Conservation (phyloP, 2,113 vertebrate genomes). For the Lagenorhynchus albirostris region DNA sequence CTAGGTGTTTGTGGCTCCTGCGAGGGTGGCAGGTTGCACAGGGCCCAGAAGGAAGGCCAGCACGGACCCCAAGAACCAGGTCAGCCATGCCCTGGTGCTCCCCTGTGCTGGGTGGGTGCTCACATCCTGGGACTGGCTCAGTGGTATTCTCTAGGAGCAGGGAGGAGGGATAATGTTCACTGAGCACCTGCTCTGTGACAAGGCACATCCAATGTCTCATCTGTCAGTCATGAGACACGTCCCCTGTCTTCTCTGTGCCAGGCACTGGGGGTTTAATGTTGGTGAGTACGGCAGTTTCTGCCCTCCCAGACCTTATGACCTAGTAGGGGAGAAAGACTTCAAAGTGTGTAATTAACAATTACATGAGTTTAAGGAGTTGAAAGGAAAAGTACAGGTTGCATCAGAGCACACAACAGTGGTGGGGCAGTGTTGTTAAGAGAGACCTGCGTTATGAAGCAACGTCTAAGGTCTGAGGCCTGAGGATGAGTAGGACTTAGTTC, state of each 20-base stretch:
- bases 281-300: not conserved
- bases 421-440: not conserved
- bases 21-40: not conserved
- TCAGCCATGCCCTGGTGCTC: not conserved
- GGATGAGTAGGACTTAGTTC: not conserved
- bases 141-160: not conserved
- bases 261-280: not conserved
- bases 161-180: not conserved
- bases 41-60: not conserved
- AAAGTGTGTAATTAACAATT: not conserved
- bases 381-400: not conserved
- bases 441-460: not conserved
- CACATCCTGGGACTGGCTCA: not conserved
- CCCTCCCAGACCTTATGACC: not conserved
- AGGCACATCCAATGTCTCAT: not conserved
- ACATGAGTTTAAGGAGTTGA: not conserved
- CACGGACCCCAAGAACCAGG: not conserved
- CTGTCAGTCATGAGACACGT: not conserved
- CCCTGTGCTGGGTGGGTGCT: not conserved
- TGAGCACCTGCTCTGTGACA: not conserved
- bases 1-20: not conserved
- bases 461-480: not conserved
- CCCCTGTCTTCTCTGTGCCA: not conserved
- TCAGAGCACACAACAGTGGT: not conserved
- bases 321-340: not conserved